Conservation (phyloP, 2,888 invertebrate genomes). For the Balanococcus diminutus region DNA sequence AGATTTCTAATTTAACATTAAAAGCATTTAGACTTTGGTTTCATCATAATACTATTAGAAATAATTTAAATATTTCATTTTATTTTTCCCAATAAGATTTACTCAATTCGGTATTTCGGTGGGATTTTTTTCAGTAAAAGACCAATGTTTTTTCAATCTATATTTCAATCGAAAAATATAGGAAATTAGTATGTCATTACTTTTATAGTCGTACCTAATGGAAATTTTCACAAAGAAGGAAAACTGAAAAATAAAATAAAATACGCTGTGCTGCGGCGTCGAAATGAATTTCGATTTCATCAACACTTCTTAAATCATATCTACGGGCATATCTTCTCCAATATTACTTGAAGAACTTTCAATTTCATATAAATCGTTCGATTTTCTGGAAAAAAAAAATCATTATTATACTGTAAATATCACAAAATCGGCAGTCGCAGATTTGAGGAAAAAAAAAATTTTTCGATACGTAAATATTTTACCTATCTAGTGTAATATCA, state of each 20-base stretch:
- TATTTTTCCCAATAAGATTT: background rate
- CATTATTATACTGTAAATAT: background rate
- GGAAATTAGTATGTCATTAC: background rate
- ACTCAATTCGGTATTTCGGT: background rate
- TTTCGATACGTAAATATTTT: constrained; percentile 57
- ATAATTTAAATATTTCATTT: background rate
- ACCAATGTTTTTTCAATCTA: background rate
- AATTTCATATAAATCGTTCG: constrained; percentile 76
- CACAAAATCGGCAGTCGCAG: background rate
- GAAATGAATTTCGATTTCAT: background rate
- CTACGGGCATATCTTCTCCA: constrained; percentile 72
- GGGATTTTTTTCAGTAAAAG: background rate
- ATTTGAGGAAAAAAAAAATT: background rate
- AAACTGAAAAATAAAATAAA: constrained; percentile 1
- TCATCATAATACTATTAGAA: background rate
- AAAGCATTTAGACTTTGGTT: background rate
- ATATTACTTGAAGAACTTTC: constrained; percentile 84
- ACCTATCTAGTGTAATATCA: constrained; percentile 87
- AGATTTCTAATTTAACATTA: background rate
- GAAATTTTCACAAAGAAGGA: background rate
- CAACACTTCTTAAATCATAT: constrained; percentile 44
- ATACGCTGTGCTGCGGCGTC: background rate
- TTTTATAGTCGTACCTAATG: background rate
- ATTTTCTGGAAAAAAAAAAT: constrained; percentile 71
- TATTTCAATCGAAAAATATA: background rate